A percentile compares a stretch with the other conserved stretches of the same genome.
Evolutionary conservation across 2,888 invertebrate genomes (phyloP).

Genomic region (Notodonta ziczac): DNA sequence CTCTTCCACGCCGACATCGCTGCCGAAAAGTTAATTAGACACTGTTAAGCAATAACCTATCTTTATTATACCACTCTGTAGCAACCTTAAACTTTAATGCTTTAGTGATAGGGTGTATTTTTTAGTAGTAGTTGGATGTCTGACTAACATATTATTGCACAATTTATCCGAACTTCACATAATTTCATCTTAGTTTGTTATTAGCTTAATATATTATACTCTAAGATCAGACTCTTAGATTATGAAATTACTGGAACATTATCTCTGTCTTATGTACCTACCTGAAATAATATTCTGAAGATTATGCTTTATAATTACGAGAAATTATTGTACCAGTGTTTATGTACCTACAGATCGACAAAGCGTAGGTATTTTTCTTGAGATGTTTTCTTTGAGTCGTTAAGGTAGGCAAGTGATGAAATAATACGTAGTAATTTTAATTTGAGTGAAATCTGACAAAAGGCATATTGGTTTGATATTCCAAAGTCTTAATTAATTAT

Average conservation of each 20-base stretch:
- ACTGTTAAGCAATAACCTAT: conserved; percentile 5
- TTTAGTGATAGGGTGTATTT: not conserved
- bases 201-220: not conserved
- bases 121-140: not conserved
- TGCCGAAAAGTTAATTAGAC: conserved; percentile 71
- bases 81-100: not conserved
- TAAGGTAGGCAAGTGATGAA: too few species aligned
- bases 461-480: too few species aligned
- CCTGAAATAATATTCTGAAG: too few species aligned
- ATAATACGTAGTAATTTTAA: too few species aligned
- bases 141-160: not conserved
- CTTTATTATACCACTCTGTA: not conserved
- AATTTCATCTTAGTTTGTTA: conserved; percentile 16
- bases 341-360: too few species aligned
- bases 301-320: too few species aligned
- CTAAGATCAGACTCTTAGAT: not conserved
- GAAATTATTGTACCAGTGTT: too few species aligned
- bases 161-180: conserved; percentile 3
- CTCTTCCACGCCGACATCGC: conserved; percentile 47
- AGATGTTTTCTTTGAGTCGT: too few species aligned
- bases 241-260: not conserved
- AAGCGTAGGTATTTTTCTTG: too few species aligned
- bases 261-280: too few species aligned
- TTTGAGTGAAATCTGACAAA: too few species aligned
- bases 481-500: too few species aligned